These are phyloP conservation scores for Phylloscopus whistleri DNA, from an alignment of 2,113 vertebrate species.

Conservation along the genomic window DNA sequence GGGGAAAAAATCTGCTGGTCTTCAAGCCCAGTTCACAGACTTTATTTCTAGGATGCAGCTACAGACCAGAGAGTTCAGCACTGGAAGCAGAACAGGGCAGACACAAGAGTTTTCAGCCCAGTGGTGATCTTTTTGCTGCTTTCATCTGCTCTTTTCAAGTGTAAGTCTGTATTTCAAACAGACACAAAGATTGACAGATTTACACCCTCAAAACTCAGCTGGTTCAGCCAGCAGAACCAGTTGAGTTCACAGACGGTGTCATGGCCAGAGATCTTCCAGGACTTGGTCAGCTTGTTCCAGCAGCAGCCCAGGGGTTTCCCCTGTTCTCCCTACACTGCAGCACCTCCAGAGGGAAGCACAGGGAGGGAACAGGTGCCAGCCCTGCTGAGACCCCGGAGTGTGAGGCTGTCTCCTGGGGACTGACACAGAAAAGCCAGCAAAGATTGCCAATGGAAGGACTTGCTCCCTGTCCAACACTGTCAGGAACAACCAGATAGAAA, in stretches of 20 bases:
- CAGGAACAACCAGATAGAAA: background rate
- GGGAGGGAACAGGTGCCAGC: background rate
- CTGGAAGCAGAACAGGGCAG: background rate
- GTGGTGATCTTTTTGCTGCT: background rate
- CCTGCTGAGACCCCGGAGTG: background rate
- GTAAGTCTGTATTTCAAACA: background rate
- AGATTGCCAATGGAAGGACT: background rate
- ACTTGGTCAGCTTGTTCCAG: background rate
- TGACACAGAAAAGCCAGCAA: background rate
- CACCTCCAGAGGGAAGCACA: background rate
- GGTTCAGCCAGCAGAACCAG: slow-evolving; percentile 50
- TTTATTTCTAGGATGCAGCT: background rate
- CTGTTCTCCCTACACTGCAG: background rate
- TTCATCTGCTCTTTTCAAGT: background rate
- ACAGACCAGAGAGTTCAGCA: background rate
- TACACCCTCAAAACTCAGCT: background rate
- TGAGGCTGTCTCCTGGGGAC: background rate
- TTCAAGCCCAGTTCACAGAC: background rate
- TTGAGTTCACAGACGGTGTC: background rate
- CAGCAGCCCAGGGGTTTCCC: background rate
- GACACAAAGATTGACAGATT: background rate
- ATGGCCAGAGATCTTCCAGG: background rate
- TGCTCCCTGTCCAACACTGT: background rate
- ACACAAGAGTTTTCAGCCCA: background rate
- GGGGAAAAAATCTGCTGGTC: background rate